Evolutionary conservation across 2,888 invertebrate species (phyloP), one percentile per base, ranked within the genome.

Genomic region (Mythimna albipuncta): DNA sequence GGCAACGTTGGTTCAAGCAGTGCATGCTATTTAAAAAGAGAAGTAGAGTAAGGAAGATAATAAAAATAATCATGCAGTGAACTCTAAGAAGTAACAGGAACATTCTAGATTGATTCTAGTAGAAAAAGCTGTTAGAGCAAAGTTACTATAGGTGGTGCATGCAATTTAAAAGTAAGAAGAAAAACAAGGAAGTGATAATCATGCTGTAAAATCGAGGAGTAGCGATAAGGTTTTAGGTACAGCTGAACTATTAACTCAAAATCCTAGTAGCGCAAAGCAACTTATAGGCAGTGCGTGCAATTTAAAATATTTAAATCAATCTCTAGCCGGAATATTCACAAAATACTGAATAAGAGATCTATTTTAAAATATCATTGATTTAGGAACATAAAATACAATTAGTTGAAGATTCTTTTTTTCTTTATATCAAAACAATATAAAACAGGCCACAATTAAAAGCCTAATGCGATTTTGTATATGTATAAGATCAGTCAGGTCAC

Each of bases 401-500:
- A 44, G 44, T 44, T 44, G 16, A 47, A 47, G 16, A 9, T 47
- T 32, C 9, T 0, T 19, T 19, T 10, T 58, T 38, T 58, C 16
- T 35, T 0, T 57, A 19, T 35, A n/a, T 3, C 1, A 19, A 38
- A n/a, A 38, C 6, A 5, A 59, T n/a, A 11, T 38, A 59, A 13
- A 41, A 21, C 41, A 61, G 41, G 1, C 41, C 13, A 59, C 7
- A 21, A 41, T 13, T 0, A 41, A 6, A 38, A 2, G 13, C 21
- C 7, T 52, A 13, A 7, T 38, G 4, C 52, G 6, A 50, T 26
- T 41, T 13, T 13, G 41, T 47, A 6, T 47, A 5, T 4, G 16
- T 44, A 26, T 26, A 13, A 55, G 21, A 61, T 16, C 9, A 21
- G 11, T 52, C 0, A 35, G 1, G 41, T 69, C 94, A 98, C 98